Evolutionary conservation across 2,113 vertebrate species (phyloP).

Genomic region (Eulemur macaco): DNA sequence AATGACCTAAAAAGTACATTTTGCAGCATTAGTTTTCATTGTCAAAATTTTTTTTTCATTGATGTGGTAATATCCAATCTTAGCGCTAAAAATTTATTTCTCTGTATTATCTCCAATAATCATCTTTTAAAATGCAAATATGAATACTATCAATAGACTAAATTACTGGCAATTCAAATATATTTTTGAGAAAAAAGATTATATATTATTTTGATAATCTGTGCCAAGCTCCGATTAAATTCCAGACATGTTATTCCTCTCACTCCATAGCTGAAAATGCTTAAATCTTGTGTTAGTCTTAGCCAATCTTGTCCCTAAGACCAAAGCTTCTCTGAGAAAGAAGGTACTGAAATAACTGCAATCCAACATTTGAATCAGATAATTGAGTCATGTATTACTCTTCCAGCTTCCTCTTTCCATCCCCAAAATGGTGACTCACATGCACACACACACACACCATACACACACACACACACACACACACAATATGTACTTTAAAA

Average conservation of each 20-base stretch:
- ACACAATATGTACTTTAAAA: too few species aligned
- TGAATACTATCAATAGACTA: not conserved
- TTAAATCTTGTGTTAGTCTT: not conserved
- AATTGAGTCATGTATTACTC: not conserved
- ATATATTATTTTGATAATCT: not conserved
- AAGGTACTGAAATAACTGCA: not conserved
- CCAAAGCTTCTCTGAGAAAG: not conserved
- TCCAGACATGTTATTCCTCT: not conserved
- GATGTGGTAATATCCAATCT: not conserved
- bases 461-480: too few species aligned
- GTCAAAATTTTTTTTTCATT: not conserved
- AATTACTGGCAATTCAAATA: not conserved
- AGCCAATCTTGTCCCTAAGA: not conserved
- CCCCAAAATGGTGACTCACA: not conserved
- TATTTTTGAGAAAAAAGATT: not conserved
- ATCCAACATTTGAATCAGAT: not conserved
- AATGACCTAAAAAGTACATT: not conserved
- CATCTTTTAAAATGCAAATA: not conserved
- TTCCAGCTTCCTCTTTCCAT: not conserved
- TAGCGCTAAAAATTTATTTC: not conserved
- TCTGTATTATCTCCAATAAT: not conserved
- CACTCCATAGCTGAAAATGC: not conserved
- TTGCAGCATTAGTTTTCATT: not conserved
- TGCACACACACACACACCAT: too few species aligned
- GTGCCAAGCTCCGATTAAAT: not conserved